Evolutionary conservation across 2,113 vertebrate species (phyloP), one percentile per base, ranked within the genome.

Genomic region (Pteruthius melanotis): DNA sequence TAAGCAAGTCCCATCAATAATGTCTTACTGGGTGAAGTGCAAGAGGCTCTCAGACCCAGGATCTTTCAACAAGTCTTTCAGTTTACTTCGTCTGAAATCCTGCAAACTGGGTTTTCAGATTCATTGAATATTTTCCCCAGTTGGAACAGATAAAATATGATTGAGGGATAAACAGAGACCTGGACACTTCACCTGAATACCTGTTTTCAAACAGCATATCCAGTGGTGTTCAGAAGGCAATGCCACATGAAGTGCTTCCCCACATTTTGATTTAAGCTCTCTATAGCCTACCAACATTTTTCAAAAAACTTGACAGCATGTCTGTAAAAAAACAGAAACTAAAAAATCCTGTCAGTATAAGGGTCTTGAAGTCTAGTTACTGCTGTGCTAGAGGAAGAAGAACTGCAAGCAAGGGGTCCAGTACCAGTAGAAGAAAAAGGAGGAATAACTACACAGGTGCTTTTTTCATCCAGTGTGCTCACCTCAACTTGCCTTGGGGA

Each of bases 161-260:
- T 7, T 84, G 40, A 89, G 40, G 57, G 40, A 81, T 90, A 88
- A 93, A 76, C 49, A 95, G 53, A 95, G 53, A 56, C 63, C 54
- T 57, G 66, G 82, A 53, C 40, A 26, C 18, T 82, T 69, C 88
- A 90, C 63, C 61, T 71, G 74, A 82, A 93, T 52, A 37, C 49
- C 49, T 65, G 31, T 45, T 91, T 93, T 96, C 96, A 96, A 94
- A 80, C 63, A 92, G 75, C 24, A 60, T 80, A 85, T 57, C 87
- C 92, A 94, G 63, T n/a, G 54, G 82, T 77, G 90, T 76, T 90
- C 85, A 94, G 63, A 88, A 94, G 54, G 66, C 74, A 56, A 49
- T 57, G 40, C 45, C 85, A 83, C 65, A 44, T 57, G 61, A 90
- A 91, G 15, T 1, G 15, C 40, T 87, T 49, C 37, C 68, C 53